Percentiles rank a stretch among this genome's conserved stretches.
Evolutionary conservation across 2,113 vertebrate species (phyloP).

Genomic region (Prunella himalayana): DNA sequence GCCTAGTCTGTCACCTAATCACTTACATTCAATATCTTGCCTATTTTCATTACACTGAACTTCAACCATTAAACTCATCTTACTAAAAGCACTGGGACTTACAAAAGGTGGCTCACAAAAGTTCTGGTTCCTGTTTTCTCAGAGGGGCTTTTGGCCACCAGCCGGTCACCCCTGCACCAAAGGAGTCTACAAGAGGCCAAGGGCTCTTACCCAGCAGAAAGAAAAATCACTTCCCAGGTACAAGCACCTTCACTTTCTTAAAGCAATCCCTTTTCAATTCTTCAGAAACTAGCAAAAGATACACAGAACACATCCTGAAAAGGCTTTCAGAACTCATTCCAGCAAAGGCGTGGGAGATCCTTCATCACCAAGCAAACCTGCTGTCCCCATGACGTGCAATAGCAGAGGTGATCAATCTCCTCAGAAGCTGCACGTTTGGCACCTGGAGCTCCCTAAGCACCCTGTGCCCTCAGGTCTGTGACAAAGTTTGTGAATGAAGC

Average conservation of each 20-base stretch:
- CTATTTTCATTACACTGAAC: background rate
- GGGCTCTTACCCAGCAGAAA: background rate
- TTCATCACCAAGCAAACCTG: background rate
- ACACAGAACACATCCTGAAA: background rate
- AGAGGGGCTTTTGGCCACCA: background rate
- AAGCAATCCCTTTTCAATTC: background rate
- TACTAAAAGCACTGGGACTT: background rate
- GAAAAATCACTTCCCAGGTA: background rate
- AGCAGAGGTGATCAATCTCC: background rate
- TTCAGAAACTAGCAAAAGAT: background rate
- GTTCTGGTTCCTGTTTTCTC: background rate
- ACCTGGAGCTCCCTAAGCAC: background rate
- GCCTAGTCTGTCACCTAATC: background rate
- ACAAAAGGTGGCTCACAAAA: background rate
- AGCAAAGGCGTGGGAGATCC: background rate
- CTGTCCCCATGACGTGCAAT: background rate
- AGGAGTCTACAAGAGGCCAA: background rate
- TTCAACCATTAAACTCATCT: background rate
- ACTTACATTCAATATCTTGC: background rate
- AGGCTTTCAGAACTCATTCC: background rate
- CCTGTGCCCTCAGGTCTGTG: accelerated
- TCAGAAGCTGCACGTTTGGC: background rate
- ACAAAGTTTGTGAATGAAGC: background rate
- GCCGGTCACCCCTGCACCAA: accelerated
- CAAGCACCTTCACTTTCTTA: background rate